A percentile compares a stretch with the other conserved stretches of the same genome.
These are phyloP conservation scores for Crypturellus tataupa DNA, from an alignment of 2,797 vertebrate species.

Conservation along the genomic window DNA sequence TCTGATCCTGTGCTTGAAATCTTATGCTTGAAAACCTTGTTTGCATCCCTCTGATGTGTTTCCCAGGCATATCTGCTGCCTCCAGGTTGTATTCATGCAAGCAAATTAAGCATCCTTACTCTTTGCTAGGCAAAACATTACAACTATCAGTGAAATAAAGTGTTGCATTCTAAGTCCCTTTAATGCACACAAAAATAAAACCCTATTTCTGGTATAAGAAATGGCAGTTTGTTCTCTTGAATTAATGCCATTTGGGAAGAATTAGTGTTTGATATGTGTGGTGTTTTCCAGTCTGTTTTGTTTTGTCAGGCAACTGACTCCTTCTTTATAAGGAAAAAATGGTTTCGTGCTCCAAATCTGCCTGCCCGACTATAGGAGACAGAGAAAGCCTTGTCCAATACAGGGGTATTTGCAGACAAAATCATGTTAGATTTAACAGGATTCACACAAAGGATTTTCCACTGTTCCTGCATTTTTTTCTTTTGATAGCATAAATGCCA, in stretches of 20 bases:
- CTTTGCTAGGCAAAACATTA: not conserved
- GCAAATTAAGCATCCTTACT: slow-evolving; percentile 32
- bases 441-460: not conserved
- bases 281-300: not conserved
- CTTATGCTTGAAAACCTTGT: not conserved
- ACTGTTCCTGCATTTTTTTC: not conserved
- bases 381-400: slow-evolving; percentile 2
- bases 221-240: not conserved
- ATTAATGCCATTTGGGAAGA: not conserved
- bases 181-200: not conserved
- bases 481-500: not conserved
- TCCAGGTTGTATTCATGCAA: slow-evolving; percentile 13
- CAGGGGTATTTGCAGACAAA: not conserved
- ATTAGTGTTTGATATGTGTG: slow-evolving; percentile 8
- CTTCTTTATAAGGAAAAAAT: not conserved
- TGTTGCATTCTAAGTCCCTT: not conserved
- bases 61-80: slow-evolving; percentile 19
- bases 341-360: not conserved
- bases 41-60: slow-evolving; percentile 7
- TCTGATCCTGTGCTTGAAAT: not conserved
- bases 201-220: not conserved
- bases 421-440: not conserved
- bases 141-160: not conserved
- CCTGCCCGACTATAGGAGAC: not conserved
- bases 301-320: not conserved